phyloP scores from a whole-genome alignment of 1,140 invertebrate species.

The Drosophila sp. region DNA sequence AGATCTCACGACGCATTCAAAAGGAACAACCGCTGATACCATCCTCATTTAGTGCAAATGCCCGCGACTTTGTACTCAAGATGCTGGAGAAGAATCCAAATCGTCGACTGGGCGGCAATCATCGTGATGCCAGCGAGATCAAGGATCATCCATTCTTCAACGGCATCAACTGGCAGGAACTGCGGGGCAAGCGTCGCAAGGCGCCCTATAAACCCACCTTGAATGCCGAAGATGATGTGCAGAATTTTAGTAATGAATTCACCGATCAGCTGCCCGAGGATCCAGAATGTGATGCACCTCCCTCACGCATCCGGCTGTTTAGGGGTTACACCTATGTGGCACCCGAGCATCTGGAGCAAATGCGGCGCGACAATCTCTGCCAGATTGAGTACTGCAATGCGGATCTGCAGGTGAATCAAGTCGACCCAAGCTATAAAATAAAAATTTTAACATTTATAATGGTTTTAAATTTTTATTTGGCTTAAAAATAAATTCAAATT shows the following conservation, averaged over 20 bases:
- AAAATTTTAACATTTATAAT: too few species aligned
- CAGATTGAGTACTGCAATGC: constrained; percentile 72
- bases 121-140: constrained; percentile 92
- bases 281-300: constrained; percentile 94
- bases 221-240: constrained; percentile 93
- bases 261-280: constrained; percentile 95
- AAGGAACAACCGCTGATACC: constrained; percentile 94
- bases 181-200: constrained; percentile 89
- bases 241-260: constrained; percentile 98
- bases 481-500: too few species aligned
- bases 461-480: too few species aligned
- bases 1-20: constrained; percentile 96
- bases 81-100: constrained; percentile 95
- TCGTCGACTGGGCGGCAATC: constrained; percentile 92
- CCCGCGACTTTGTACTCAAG: constrained; percentile 88
- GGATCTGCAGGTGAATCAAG: constrained; percentile 51
- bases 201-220: constrained; percentile 94
- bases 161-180: constrained; percentile 91
- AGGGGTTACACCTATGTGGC: constrained; percentile 97
- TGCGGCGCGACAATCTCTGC: constrained; percentile 56
- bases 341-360: constrained; percentile 88
- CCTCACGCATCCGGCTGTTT: constrained; percentile 94
- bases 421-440: too few species aligned
- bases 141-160: constrained; percentile 95
- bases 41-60: constrained; percentile 87